Evolutionary conservation across 2,797 vertebrate genomes (phyloP).

Genomic region (Pogoniulus pusillus): DNA sequence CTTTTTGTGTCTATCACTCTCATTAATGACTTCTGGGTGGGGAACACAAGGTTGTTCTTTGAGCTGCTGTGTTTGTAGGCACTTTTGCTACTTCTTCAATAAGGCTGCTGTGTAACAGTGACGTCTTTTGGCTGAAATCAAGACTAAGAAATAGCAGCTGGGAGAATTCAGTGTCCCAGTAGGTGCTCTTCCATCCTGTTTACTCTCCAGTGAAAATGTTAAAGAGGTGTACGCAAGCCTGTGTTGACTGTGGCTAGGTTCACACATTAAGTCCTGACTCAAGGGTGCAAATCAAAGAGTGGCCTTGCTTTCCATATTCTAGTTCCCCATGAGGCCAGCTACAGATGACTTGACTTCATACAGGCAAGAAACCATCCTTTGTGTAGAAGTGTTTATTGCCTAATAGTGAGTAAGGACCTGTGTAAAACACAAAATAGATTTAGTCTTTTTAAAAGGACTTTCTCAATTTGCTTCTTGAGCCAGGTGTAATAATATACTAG

Average conservation of each 20-base stretch:
- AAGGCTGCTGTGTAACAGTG: not conserved
- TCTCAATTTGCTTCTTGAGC: not conserved
- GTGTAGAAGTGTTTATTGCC: not conserved
- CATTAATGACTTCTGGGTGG: not conserved
- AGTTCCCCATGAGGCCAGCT: not conserved
- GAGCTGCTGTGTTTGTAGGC: not conserved
- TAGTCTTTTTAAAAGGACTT: not conserved
- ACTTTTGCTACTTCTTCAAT: not conserved
- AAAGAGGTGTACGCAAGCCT: not conserved
- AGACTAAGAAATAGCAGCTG: constrained; percentile 2
- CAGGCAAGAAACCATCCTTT: not conserved
- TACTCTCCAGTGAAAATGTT: not conserved
- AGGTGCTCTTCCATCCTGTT: not conserved
- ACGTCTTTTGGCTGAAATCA: not conserved
- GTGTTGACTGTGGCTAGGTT: not conserved
- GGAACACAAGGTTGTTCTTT: not conserved
- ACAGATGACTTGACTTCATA: not conserved
- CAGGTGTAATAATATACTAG: not conserved
- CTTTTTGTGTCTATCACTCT: not conserved
- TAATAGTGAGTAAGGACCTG: not conserved
- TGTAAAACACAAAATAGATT: not conserved
- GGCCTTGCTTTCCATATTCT: not conserved
- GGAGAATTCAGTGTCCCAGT: not conserved
- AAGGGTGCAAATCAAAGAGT: not conserved
- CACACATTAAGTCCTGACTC: not conserved